Base-by-base conservation (phyloP, 2,113 vertebrate genomes). In the Choloepus hoffmanni region DNA sequence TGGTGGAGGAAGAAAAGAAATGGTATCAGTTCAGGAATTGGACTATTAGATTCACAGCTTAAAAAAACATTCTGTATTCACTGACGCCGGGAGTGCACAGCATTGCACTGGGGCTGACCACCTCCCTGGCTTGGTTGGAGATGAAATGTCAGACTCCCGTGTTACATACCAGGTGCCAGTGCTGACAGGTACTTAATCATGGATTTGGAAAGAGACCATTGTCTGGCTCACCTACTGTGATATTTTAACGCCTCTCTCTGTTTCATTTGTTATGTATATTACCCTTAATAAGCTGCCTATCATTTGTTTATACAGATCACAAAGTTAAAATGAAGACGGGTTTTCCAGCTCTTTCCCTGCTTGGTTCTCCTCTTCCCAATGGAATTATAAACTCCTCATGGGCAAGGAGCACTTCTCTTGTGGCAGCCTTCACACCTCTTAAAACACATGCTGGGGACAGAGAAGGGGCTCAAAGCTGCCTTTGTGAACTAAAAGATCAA, bases 121-220 rank as follows among this genome's bases (percentile, higher is more conserved):
- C 14, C 26, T 79, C 58, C 40, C 53, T 95, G 90, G 68, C 53
- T 79, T 79, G 12, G 40, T 60, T 86, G 36, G 15, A 73, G 70
- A 28, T 82, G 72, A 97, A 93, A 55, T 93, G 65, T 95, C 40
- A 92, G 9, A 21, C 23, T 94, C 68, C 2, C 3, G 12, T 68
- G 2, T 5, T 89, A 82, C 92, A 84, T 67, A 60, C 43, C 7
- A n/a, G 40, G 85, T 67, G 63, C 43, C 7, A 36, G n/a, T 60
- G 85, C 16, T 96, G 97, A 89, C 89, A 72, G 5, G 63, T 55
- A 50, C 36, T 2, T 68, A 95, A 84, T 93, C 30, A 45, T 50
- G 48, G 36, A n/a, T 28, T 96, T 97, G 95, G 50, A 85, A 89
- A 28, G 62, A 81, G 40, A 73, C 36, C 13, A 14, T 58, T 40